Percentiles rank a stretch among this genome's conserved stretches.
Conservation (phyloP, 2,797 vertebrate species). For the Bucorvus abyssinicus region DNA sequence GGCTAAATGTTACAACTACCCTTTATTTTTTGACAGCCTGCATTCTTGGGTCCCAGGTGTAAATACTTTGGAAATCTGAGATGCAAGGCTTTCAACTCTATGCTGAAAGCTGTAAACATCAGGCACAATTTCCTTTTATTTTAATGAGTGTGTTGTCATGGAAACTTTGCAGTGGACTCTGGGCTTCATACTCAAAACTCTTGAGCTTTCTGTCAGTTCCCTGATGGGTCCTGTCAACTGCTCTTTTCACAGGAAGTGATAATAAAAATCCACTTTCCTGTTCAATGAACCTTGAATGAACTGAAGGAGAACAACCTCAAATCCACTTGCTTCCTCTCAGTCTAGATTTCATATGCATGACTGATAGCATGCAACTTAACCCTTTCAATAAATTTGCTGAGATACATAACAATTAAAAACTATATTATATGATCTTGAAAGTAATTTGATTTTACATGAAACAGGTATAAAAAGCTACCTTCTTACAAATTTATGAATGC, state of each 20-base stretch:
- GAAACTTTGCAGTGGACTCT: slow-evolving; percentile 59
- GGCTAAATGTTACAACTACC: slow-evolving; percentile 27
- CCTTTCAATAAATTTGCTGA: background rate
- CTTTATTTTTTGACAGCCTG: slow-evolving; percentile 42
- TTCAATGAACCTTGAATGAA: slow-evolving; percentile 64
- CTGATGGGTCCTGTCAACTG: slow-evolving; percentile 63
- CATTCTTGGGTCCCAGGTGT: slow-evolving; percentile 45
- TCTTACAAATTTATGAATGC: background rate
- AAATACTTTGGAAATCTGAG: slow-evolving; percentile 46
- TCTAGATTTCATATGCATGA: slow-evolving; percentile 55
- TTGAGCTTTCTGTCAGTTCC: slow-evolving; percentile 60
- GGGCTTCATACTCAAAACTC: slow-evolving; percentile 46
- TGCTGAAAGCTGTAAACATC: slow-evolving; percentile 52
- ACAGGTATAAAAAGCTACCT: background rate
- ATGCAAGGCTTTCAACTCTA: slow-evolving; percentile 17
- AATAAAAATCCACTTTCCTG: slow-evolving; percentile 68
- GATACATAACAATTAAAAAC: background rate
- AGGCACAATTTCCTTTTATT: slow-evolving; percentile 60
- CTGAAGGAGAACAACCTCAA: slow-evolving; percentile 45
- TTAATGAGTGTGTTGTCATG: slow-evolving; percentile 63
- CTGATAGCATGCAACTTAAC: slow-evolving; percentile 18
- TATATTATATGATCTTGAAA: background rate
- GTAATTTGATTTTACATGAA: background rate
- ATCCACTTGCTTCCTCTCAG: slow-evolving; percentile 33
- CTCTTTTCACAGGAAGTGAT: slow-evolving; percentile 66